These are phyloP conservation scores for Micromesistius poutassou DNA, from an alignment of 2,797 vertebrate species.

Conservation along the genomic window DNA sequence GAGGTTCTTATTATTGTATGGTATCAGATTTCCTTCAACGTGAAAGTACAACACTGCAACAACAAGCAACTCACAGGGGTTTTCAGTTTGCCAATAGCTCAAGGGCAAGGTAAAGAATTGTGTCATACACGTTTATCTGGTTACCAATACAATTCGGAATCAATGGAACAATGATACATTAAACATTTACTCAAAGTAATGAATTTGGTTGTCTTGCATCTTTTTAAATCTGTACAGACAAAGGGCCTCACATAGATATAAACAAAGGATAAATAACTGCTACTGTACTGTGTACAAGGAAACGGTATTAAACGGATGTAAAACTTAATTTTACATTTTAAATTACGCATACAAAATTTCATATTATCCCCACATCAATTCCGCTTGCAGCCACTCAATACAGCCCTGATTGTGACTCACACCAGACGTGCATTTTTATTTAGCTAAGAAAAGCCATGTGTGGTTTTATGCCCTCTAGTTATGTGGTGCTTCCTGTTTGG, in stretches of 20 bases:
- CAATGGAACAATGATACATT: neutral
- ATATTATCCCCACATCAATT: neutral
- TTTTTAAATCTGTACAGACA: neutral
- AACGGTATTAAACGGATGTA: neutral
- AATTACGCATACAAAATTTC: neutral
- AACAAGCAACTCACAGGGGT: neutral
- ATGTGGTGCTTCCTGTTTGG: neutral
- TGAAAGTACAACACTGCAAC: neutral
- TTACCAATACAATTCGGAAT: neutral
- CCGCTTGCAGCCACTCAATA: neutral
- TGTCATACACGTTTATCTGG: neutral
- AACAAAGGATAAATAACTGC: neutral
- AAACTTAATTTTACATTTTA: no score
- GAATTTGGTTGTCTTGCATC: neutral
- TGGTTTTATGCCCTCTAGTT: neutral
- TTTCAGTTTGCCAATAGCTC: neutral
- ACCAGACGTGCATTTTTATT: neutral
- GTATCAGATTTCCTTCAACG: neutral
- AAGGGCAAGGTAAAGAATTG: neutral
- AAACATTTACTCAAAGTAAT: neutral
- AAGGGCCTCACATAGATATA: neutral
- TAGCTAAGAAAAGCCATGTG: neutral
- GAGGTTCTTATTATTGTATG: neutral
- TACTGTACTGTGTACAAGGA: neutral
- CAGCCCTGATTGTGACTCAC: neutral